These are phyloP conservation scores for Psittacara wagleri DNA, from an alignment of 2,113 vertebrate species.

Conservation along the genomic window DNA sequence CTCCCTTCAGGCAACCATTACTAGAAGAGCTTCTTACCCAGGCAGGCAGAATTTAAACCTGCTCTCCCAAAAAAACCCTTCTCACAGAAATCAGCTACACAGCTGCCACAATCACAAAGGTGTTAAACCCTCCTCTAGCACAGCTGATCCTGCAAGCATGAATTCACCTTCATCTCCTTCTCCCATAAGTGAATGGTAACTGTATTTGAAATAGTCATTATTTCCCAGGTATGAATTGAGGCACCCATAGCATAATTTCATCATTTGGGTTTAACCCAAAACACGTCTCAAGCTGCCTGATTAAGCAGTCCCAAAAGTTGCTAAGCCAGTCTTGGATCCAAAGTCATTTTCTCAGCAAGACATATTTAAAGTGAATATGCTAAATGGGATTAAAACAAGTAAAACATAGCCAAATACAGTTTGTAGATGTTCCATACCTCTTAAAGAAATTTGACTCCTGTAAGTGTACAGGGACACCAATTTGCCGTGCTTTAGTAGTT, in stretches of 20 bases:
- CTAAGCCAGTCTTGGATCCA: neutral
- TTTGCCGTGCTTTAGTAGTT: neutral
- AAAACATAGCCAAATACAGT: neutral
- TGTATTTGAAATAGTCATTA: neutral
- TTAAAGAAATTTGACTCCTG: neutral
- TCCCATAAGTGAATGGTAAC: neutral
- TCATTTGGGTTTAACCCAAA: neutral
- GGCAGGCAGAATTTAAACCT: neutral
- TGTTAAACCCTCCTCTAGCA: neutral
- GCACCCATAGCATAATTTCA: neutral
- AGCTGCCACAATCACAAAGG: neutral
- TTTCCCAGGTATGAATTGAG: neutral
- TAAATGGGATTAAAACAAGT: neutral
- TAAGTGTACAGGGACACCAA: neutral
- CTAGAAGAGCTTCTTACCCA: rapidly evolving
- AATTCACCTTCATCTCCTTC: neutral
- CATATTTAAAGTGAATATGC: neutral
- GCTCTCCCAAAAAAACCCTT: neutral
- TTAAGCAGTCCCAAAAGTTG: neutral
- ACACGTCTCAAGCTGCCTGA: neutral
- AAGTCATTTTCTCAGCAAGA: neutral
- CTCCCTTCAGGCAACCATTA: neutral
- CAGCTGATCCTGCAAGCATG: neutral
- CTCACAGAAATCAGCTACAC: neutral
- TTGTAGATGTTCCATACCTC: neutral